Conservation (phyloP, 2,888 invertebrate genomes). For the Carabus problematicus region DNA sequence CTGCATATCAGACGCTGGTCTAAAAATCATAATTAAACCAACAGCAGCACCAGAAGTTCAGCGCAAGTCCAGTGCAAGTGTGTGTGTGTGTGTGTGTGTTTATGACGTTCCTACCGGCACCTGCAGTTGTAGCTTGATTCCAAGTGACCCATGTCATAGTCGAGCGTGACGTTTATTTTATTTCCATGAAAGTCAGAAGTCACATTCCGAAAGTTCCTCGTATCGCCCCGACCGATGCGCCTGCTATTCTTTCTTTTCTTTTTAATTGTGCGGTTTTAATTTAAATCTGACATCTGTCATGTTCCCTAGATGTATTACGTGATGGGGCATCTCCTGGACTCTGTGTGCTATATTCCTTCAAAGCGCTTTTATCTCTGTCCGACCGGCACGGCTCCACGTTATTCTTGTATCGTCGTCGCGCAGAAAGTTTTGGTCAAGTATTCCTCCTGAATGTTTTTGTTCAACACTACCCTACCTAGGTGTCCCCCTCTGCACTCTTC, state of each 20-base stretch:
- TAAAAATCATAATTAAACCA: too few species aligned
- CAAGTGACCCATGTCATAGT: slow-evolving; percentile 48
- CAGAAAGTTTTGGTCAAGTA: neutral
- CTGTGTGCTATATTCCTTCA: slow-evolving; percentile 32
- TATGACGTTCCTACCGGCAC: too few species aligned
- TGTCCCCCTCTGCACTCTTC: neutral
- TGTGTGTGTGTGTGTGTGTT: too few species aligned
- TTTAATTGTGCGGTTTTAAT: slow-evolving; percentile 58
- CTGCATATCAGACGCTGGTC: too few species aligned
- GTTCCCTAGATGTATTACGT: slow-evolving; percentile 52
- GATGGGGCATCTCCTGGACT: slow-evolving; percentile 33
- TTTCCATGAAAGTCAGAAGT: slow-evolving; percentile 46
- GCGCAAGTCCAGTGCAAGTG: too few species aligned
- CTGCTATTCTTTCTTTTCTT: slow-evolving; percentile 22
- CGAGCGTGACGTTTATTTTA: slow-evolving; percentile 49
- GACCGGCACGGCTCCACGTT: too few species aligned
- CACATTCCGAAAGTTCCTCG: slow-evolving; percentile 45
- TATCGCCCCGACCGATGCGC: slow-evolving; percentile 21
- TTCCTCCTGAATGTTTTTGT: slow-evolving; percentile 16
- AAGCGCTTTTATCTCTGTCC: neutral
- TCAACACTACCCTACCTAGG: neutral
- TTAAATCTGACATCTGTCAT: slow-evolving; percentile 58
- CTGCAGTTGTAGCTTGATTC: too few species aligned
- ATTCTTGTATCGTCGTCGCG: too few species aligned
- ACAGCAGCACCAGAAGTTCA: too few species aligned